Conservation (phyloP, 2,113 vertebrate genomes). For the Nanorana parkeri region DNA sequence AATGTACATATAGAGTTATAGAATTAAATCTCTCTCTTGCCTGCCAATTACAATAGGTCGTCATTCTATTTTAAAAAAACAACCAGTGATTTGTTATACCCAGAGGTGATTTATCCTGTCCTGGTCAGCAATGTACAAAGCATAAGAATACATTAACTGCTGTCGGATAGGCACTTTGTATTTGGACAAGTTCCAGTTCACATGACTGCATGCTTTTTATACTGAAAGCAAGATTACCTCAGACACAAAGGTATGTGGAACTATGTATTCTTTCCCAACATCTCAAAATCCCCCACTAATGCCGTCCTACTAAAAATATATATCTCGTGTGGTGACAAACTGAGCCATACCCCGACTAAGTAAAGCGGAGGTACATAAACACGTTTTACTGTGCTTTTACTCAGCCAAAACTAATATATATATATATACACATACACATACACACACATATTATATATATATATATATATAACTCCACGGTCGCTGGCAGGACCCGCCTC, state of each 20-base stretch:
- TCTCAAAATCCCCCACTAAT: not conserved
- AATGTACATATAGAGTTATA: too few species aligned
- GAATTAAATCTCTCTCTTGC: too few species aligned
- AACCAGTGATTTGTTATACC: not conserved
- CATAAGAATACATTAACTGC: conserved; percentile 37
- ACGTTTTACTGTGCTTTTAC: too few species aligned
- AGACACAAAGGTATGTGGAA: conserved; percentile 21
- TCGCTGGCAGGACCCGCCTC: too few species aligned
- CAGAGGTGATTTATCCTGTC: not conserved
- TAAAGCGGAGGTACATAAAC: too few species aligned
- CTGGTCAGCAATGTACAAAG: conserved; percentile 4
- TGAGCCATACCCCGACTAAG: not conserved
- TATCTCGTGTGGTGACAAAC: not conserved
- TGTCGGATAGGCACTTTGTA: conserved; percentile 42
- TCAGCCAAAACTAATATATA: too few species aligned
- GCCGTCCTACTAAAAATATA: conserved; percentile 1
- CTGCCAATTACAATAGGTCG: too few species aligned
- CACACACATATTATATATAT: too few species aligned
- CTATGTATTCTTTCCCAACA: conserved; percentile 29
- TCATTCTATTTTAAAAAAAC: not conserved
- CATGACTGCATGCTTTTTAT: conserved; percentile 32
- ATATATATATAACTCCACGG: too few species aligned
- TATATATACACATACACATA: too few species aligned
- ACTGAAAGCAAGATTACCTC: conserved; percentile 1
- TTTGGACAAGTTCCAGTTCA: conserved; percentile 56